Evolutionary conservation across 2,113 vertebrate genomes (phyloP), one percentile per base, ranked within the genome.

Genomic region (Abramis brama): DNA sequence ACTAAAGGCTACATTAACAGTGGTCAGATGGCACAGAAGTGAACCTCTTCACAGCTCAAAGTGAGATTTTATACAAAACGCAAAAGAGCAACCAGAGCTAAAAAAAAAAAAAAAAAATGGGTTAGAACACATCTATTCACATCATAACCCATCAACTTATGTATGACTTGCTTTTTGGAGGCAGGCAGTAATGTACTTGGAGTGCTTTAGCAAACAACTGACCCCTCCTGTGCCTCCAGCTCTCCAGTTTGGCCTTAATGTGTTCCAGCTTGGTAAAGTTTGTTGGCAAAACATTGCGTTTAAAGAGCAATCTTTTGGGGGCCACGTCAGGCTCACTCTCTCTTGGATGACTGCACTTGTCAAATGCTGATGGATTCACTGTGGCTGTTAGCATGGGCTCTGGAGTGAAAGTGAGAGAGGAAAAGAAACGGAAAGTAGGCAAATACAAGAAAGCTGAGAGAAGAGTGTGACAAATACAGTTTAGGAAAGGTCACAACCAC

Each of bases 211-310:
- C 43, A 60, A 86, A 84, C 33, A 75, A 79, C 68, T 79, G 71
- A 70, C 77, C 78, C 85, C 82, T 75, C 71, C 62, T 4, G 57
- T 11, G 76, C 87, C 84, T 73, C 83, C 30, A 80, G 84, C 81
- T 80, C 62, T 89, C 85, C 57, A 77, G 47, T 85, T 66, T 81
- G 79, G 78, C 81, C 86, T 71, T 91, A 89, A 91, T 88, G 85
- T 79, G 79, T 76, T 86, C 84, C 89, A 91, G 86, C 79, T 87
- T 87, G 88, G 79, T 86, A 84, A 75, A 86, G 84, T 88, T 86
- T 86, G 85, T 88, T 89, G 89, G 88, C 87, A 74, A 88, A 91
- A 87, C 89, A 84, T 87, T 84, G 84, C 60, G 62, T 90, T 90
- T 90, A 90, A 88, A 89, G 86, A 81, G 81, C 79, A 82, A 71